phyloP scores from a whole-genome alignment of 2,797 vertebrate genomes.

The Tympanoctomys barrerae region DNA sequence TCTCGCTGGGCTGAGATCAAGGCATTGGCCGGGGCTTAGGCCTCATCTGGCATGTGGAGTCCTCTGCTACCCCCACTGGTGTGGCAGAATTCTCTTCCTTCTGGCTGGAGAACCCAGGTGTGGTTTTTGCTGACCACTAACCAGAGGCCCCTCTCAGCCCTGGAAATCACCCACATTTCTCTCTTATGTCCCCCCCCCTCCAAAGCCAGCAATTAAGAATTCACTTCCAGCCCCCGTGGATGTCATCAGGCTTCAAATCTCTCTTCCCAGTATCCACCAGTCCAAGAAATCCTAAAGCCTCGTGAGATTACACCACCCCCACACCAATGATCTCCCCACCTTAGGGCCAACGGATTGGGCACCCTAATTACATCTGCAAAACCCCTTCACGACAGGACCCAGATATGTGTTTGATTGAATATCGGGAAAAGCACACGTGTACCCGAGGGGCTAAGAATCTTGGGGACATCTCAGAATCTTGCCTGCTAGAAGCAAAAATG shows the following conservation, averaged over 20 bases:
- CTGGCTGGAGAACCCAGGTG: neutral
- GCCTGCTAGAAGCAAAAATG: neutral
- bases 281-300: neutral
- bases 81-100: neutral
- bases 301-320: neutral
- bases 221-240: neutral
- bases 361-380: neutral
- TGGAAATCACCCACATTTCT: neutral
- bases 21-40: accelerated
- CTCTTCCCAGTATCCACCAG: neutral
- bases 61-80: neutral
- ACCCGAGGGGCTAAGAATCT: neutral
- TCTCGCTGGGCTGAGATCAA: neutral
- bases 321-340: neutral
- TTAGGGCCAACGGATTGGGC: neutral
- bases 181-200: neutral
- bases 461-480: neutral
- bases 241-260: neutral
- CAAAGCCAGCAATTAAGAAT: neutral
- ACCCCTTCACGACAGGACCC: neutral
- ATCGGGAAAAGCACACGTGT: neutral
- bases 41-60: neutral
- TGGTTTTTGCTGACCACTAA: neutral
- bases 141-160: neutral
- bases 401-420: neutral